Evolutionary conservation across 1,140 invertebrate species (phyloP).

Genomic region (Yoshiicerus persimilis): DNA sequence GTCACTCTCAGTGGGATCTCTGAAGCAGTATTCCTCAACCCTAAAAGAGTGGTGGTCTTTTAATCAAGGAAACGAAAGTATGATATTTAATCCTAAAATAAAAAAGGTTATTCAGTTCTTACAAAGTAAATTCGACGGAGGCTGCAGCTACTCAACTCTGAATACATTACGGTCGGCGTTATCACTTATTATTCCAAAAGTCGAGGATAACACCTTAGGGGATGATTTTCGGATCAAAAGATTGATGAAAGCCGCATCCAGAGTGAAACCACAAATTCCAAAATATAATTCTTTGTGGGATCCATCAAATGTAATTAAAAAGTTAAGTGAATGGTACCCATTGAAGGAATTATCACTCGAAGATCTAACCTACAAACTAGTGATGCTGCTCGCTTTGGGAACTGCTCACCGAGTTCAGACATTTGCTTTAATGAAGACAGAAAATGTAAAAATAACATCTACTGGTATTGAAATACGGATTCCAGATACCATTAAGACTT

Average conservation of each 20-base stretch:
- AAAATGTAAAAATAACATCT: not conserved
- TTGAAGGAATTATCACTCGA: not conserved
- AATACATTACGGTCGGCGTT: not conserved
- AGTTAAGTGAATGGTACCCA: not conserved
- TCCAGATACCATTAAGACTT: not conserved
- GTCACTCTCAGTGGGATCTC: no score
- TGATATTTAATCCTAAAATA: no score
- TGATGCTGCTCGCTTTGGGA: no score
- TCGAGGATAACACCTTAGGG: not conserved
- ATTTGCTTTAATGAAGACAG: not conserved
- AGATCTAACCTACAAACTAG: not conserved
- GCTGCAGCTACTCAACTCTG: no score
- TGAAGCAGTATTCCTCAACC: no score
- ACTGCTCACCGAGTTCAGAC: no score
- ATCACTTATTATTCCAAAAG: not conserved
- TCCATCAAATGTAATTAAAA: not conserved
- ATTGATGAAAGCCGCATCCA: not conserved
- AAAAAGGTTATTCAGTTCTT: no score
- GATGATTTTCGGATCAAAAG: not conserved
- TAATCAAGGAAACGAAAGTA: no score
- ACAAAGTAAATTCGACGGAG: no score
- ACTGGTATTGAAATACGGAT: not conserved
- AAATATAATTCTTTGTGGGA: constrained; percentile 14
- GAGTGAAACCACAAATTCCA: not conserved
- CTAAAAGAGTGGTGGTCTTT: no score